These are phyloP conservation scores for Phthorimaea operculella DNA, from an alignment of 1,140 invertebrate species.

Conservation along the genomic window DNA sequence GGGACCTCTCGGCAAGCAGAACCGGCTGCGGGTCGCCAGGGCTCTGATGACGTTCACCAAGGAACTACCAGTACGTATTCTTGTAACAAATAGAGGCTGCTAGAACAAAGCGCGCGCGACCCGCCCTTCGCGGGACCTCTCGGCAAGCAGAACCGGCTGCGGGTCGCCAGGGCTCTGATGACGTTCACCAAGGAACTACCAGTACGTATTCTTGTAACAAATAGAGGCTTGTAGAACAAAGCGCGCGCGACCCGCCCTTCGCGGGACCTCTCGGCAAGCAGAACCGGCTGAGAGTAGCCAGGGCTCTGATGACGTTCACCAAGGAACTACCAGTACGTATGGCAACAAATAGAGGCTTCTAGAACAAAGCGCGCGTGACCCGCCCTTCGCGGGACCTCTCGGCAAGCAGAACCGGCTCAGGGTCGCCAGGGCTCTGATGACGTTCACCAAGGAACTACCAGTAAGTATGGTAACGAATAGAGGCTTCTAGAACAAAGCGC, in stretches of 20 bases:
- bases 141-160: constrained; percentile 59
- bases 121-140: constrained; percentile 62
- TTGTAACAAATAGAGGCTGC: too few species aligned
- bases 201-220: constrained; percentile 21
- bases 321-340: constrained; percentile 35
- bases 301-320: constrained; percentile 41
- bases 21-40: constrained; percentile 52
- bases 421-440: constrained; percentile 49
- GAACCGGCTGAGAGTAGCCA: constrained; percentile 54
- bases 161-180: constrained; percentile 51
- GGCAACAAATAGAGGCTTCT: too few species aligned
- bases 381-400: constrained; percentile 60
- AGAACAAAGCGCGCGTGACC: constrained; percentile 55
- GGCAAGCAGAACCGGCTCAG: constrained; percentile 61
- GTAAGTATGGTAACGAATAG: too few species aligned
- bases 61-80: constrained; percentile 33
- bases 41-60: constrained; percentile 38
- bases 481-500: constrained; percentile 58
- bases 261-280: constrained; percentile 62
- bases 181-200: constrained; percentile 32
- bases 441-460: constrained; percentile 32
- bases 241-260: constrained; percentile 57
- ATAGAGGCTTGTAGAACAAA: too few species aligned
- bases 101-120: constrained; percentile 56
- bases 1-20: constrained; percentile 62